Percentiles rank a stretch among this genome's conserved stretches.
Evolutionary conservation across 2,797 vertebrate genomes (phyloP).

Genomic region (Austrolebias charrua): DNA sequence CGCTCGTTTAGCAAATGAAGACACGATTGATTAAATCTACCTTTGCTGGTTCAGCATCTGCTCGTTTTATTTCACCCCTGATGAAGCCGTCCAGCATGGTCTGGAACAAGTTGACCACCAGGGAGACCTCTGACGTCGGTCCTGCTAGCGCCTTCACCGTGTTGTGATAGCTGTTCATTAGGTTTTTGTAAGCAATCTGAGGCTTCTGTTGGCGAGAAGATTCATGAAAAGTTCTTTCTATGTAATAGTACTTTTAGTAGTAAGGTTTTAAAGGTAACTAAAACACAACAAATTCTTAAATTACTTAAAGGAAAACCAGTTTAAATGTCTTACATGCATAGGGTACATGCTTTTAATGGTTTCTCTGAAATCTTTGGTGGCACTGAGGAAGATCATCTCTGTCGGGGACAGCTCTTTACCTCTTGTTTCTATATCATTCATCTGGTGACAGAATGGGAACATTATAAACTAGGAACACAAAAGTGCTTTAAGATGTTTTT

Average conservation of each 20-base stretch:
- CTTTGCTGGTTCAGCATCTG: conserved; percentile 76
- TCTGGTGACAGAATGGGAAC: conserved; percentile 69
- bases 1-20: background rate
- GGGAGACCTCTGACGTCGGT: conserved; percentile 80
- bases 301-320: background rate
- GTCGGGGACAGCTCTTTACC: conserved; percentile 82
- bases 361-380: conserved; percentile 90
- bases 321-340: conserved; percentile 81
- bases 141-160: conserved; percentile 84
- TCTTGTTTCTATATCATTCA: conserved; percentile 85
- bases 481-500: background rate
- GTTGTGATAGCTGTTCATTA: conserved; percentile 91
- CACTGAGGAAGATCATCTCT: conserved; percentile 88
- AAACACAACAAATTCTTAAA: too few relatives aligned
- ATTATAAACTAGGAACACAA: background rate
- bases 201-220: conserved; percentile 67
- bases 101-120: conserved; percentile 95
- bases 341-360: conserved; percentile 95
- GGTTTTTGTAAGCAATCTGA: conserved; percentile 86
- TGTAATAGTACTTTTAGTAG: background rate
- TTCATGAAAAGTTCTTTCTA: background rate
- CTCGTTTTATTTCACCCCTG: conserved; percentile 82
- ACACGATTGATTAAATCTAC: conserved; percentile 45
- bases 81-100: conserved; percentile 94
- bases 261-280: too few relatives aligned